phyloP scores from a whole-genome alignment of 2,888 invertebrate genomes.

The Achlya flavicornis region DNA sequence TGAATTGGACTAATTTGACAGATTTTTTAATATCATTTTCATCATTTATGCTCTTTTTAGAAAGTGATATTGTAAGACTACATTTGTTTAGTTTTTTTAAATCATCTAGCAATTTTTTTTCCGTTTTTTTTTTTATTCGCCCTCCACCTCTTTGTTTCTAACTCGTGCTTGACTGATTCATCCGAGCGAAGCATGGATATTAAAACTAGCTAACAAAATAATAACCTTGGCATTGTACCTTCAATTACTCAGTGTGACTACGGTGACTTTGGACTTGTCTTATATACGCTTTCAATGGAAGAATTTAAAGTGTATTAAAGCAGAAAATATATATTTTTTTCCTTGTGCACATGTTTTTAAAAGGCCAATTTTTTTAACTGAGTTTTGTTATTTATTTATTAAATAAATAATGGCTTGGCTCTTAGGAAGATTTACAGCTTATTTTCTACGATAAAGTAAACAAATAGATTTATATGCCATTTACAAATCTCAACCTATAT shows the following conservation, averaged over 20 bases:
- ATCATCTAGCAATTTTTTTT: not conserved
- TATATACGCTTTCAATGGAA: not conserved
- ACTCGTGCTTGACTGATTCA: conserved; percentile 7
- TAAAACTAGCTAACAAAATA: conserved; percentile 1
- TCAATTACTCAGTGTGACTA: conserved; percentile 41
- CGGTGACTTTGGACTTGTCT: conserved; percentile 45
- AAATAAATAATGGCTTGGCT: too few relatives aligned
- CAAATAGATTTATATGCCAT: too few relatives aligned
- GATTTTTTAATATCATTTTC: too few relatives aligned
- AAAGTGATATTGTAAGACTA: too few relatives aligned
- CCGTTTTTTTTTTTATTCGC: not conserved
- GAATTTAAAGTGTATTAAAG: conserved; percentile 13
- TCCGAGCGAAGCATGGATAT: conserved; percentile 12
- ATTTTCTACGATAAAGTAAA: too few relatives aligned
- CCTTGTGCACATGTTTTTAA: not conserved
- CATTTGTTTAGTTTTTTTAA: too few relatives aligned
- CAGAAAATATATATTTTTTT: conserved; percentile 8
- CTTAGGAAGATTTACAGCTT: too few relatives aligned
- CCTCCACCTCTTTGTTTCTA: not conserved
- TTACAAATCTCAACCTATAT: too few relatives aligned
- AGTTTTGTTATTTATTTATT: not conserved
- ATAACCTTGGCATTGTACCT: conserved; percentile 32
- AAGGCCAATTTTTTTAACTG: conserved; percentile 1
- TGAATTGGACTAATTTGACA: too few relatives aligned
- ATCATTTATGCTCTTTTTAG: too few relatives aligned